Base-by-base conservation (phyloP, 2,888 invertebrate species). In the Exephanes ischioxanthus region DNA sequence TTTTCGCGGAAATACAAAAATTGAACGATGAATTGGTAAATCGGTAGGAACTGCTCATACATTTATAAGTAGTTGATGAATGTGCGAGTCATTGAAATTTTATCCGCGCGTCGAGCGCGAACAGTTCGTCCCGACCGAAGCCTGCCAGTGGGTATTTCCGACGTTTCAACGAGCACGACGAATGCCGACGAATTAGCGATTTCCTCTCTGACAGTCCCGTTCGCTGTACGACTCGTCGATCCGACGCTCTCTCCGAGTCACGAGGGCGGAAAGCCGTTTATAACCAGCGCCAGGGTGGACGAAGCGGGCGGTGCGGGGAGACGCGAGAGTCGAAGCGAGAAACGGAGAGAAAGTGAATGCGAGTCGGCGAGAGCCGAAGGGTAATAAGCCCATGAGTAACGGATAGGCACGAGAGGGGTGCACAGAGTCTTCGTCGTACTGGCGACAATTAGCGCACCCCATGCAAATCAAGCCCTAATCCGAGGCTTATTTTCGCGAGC, bases 391-490 rank as follows among this genome's bases (percentile, higher is more conserved):
- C 19, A 61, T 66, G 73, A 61, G 75, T 75, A 79, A 79, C 37
- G 26, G 45, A 71, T 72, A 48, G 75, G 19, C 75, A 33, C 45
- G 70, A 82, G 76, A 37, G 48, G 77, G 53, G 11, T 3, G 63
- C 48, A 0, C 11, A 14, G 33, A 11, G 48, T 14, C 55, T 55
- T 37, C 16, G 11, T n/a, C 30, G 72, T 77, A 83, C 58, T 79
- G 80, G 78, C 87, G 89, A 89, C 91, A 89, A 91, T 91, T 88
- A 89, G 89, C 89, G 88, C 87, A 80, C 86, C 89, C 88, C 88
- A 84, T 85, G 87, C 89, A 88, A 90, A 91, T 91, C 89, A 86
- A 76, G 87, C 89, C 85, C 88, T 90, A 90, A 91, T 91, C 88
- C 89, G 71, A 63, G 83, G 91, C 90, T 90, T 89, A 90, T 90